Conservation (phyloP, 2,888 invertebrate genomes). For the Latrodectus hesperus region DNA sequence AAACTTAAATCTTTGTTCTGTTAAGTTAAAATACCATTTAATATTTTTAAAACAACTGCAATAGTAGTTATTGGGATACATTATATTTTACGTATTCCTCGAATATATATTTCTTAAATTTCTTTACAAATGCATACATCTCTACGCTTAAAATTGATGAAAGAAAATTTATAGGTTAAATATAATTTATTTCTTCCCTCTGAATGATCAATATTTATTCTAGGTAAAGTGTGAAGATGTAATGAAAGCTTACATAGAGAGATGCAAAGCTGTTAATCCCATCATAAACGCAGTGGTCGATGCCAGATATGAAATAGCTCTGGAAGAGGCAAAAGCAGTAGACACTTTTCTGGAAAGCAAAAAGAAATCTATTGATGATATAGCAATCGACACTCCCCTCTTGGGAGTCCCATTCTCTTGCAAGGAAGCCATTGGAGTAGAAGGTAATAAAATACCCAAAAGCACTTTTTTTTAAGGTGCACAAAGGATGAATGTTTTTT, state of each 20-base stretch:
- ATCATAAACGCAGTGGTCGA: constrained; percentile 88
- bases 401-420: constrained; percentile 93
- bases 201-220: background rate
- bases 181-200: too few relatives aligned
- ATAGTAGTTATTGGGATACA: too few relatives aligned
- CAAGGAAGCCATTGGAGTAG: constrained; percentile 88
- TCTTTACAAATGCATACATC: too few relatives aligned
- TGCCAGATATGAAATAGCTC: constrained; percentile 84
- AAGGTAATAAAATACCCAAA: constrained; percentile 78
- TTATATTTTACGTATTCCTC: too few relatives aligned
- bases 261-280: constrained; percentile 85
- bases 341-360: constrained; percentile 82
- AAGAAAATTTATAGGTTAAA: too few relatives aligned
- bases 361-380: constrained; percentile 80
- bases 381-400: constrained; percentile 82
- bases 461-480: background rate
- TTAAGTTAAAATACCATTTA: too few relatives aligned
- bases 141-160: too few relatives aligned
- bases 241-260: constrained; percentile 83
- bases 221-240: constrained; percentile 78
- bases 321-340: constrained; percentile 84
- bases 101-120: too few relatives aligned
- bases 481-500: background rate
- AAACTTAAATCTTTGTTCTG: too few relatives aligned
- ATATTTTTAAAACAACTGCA: too few relatives aligned